phyloP scores from a whole-genome alignment of 2,888 invertebrate genomes.

The Deilephila porcellus region DNA sequence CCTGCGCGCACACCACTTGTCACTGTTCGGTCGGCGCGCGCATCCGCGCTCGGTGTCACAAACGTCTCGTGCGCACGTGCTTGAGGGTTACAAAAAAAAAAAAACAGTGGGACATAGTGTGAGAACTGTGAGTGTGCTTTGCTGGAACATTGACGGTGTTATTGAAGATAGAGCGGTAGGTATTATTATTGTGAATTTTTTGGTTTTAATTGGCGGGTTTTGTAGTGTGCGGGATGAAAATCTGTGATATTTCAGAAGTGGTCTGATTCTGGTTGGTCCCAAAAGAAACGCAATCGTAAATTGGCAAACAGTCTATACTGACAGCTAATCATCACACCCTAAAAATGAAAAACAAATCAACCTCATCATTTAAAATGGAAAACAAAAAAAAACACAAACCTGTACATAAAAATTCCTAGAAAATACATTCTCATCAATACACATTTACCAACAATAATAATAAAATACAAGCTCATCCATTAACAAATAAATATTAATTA shows the following conservation, averaged over 20 bases:
- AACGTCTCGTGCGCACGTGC: slow-evolving; percentile 69
- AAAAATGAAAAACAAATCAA: no score
- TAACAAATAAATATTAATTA: not conserved
- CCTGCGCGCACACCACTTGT: slow-evolving; percentile 80
- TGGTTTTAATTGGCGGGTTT: no score
- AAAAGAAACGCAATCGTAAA: no score
- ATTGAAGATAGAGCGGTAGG: slow-evolving; percentile 64
- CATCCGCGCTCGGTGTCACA: slow-evolving; percentile 65
- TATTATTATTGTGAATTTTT: slow-evolving; percentile 39
- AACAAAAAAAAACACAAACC: no score
- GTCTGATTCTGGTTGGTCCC: not conserved
- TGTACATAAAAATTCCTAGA: no score
- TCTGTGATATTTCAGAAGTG: not conserved
- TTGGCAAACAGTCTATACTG: no score
- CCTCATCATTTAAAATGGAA: no score
- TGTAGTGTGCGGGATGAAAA: no score
- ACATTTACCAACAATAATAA: not conserved
- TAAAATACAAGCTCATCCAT: not conserved
- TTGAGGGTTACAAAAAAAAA: slow-evolving; percentile 39
- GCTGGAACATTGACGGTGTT: slow-evolving; percentile 55
- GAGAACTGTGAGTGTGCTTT: slow-evolving; percentile 72
- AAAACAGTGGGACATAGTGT: slow-evolving; percentile 61
- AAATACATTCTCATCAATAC: no score
- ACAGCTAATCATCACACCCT: no score
- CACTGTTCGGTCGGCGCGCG: slow-evolving; percentile 74